phyloP scores from a whole-genome alignment of 2,797 vertebrate genomes.

The Hirundo rustica region DNA sequence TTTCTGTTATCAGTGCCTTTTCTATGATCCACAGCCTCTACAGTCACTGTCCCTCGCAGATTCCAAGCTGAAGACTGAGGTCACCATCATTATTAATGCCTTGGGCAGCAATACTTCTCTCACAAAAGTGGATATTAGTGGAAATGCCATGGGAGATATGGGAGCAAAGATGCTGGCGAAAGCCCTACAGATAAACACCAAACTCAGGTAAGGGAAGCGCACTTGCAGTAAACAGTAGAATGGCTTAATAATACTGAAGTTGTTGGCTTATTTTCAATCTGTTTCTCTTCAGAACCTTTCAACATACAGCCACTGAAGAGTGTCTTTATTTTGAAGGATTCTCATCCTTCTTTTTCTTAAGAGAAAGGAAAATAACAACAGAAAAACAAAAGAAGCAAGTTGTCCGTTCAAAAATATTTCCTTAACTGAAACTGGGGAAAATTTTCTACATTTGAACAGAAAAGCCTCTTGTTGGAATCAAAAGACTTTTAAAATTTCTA shows the following conservation, averaged over 20 bases:
- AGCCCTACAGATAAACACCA: constrained; percentile 96
- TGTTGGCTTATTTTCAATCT: background rate
- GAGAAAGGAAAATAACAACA: background rate
- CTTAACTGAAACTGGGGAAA: background rate
- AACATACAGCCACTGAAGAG: background rate
- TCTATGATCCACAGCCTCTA: constrained; percentile 82
- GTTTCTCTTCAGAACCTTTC: background rate
- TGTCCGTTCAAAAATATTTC: background rate
- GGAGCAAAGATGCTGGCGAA: constrained; percentile 98
- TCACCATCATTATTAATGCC: constrained; percentile 94
- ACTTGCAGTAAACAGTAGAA: background rate
- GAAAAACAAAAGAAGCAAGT: background rate
- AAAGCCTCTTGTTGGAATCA: background rate
- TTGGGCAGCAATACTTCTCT: constrained; percentile 95
- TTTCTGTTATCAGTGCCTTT: background rate
- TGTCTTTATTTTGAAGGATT: background rate
- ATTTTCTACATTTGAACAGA: background rate
- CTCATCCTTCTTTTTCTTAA: background rate
- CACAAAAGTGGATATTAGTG: constrained; percentile 93
- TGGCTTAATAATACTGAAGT: background rate
- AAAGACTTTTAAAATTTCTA: background rate
- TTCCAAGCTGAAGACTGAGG: constrained; percentile 92
- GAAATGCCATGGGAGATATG: constrained; percentile 97
- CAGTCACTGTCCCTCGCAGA: constrained; percentile 94
- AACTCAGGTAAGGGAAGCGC: constrained; percentile 82